Percentiles rank a stretch among this genome's conserved stretches.
These are phyloP conservation scores for Theristus sp. DNA, from an alignment of 2,888 invertebrate species.

Conservation along the genomic window DNA sequence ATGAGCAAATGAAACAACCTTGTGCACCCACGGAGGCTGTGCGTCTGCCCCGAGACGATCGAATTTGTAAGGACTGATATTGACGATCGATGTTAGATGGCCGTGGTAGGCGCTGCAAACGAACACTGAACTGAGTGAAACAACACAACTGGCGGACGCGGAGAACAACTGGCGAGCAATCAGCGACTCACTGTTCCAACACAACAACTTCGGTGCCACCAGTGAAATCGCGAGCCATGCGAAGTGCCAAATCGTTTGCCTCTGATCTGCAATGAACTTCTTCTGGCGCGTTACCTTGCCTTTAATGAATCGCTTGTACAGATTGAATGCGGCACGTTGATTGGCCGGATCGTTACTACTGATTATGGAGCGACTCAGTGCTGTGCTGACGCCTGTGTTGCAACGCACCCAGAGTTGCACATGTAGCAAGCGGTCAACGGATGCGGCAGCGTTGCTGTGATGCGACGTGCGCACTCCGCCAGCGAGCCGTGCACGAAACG, in stretches of 20 bases:
- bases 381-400: too few relatives aligned
- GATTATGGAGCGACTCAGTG: too few relatives aligned
- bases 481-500: constrained; percentile 89
- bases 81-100: constrained; percentile 80
- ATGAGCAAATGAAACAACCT: too few relatives aligned
- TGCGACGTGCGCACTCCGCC: constrained; percentile 60
- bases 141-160: too few relatives aligned
- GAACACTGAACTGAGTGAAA: constrained; percentile 10
- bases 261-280: constrained; percentile 51
- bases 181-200: constrained; percentile 88
- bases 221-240: constrained; percentile 70
- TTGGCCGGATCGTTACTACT: too few relatives aligned
- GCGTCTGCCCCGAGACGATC: constrained; percentile 63
- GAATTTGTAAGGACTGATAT: constrained; percentile 95
- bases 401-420: constrained; percentile 69
- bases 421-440: constrained; percentile 75
- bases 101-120: constrained; percentile 97
- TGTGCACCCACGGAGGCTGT: constrained; percentile 38
- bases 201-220: constrained; percentile 71
- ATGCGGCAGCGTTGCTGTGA: constrained; percentile 63
- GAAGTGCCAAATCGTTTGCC: constrained; percentile 86
- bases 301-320: too few relatives aligned
- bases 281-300: too few relatives aligned
- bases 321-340: neutral
- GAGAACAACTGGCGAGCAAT: too few relatives aligned